Conservation (phyloP, 2,888 invertebrate species). For the Cantharis lateralis region DNA sequence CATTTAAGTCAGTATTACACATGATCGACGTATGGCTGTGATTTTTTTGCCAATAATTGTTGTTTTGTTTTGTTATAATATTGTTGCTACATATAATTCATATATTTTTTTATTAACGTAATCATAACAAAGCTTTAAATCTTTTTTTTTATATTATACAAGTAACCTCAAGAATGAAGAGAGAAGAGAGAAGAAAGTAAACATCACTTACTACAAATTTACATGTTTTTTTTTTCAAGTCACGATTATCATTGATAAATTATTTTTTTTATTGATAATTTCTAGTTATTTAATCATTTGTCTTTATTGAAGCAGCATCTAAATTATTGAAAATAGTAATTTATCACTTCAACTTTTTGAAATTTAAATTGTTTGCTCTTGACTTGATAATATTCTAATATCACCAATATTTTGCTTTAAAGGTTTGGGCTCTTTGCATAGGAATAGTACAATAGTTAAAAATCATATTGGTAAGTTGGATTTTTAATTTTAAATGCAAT, state of each 20-base stretch:
- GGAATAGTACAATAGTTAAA: not conserved
- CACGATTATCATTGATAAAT: not conserved
- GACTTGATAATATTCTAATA: not conserved
- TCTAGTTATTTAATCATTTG: not conserved
- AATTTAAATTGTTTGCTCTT: not conserved
- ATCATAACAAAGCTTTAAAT: not conserved
- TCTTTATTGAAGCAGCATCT: not conserved
- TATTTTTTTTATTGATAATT: not conserved
- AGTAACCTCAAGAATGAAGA: not conserved
- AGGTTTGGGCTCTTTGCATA: not conserved
- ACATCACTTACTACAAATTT: not conserved
- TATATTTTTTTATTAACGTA: not conserved
- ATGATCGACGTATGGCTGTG: not conserved
- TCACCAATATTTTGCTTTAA: not conserved
- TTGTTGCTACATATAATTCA: not conserved
- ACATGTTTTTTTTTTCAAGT: not conserved
- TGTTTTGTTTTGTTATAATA: not conserved
- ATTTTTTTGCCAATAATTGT: not conserved
- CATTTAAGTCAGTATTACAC: slow-evolving; percentile 3
- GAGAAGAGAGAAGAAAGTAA: not conserved
- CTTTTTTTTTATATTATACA: not conserved
- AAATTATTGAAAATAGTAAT: not conserved
- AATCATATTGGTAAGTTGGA: not conserved
- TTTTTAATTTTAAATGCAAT: not conserved
- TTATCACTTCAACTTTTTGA: not conserved